Conservation (phyloP, 37 sponge, comb jelly and placozoan species). For the Dysidea cf. avara region DNA sequence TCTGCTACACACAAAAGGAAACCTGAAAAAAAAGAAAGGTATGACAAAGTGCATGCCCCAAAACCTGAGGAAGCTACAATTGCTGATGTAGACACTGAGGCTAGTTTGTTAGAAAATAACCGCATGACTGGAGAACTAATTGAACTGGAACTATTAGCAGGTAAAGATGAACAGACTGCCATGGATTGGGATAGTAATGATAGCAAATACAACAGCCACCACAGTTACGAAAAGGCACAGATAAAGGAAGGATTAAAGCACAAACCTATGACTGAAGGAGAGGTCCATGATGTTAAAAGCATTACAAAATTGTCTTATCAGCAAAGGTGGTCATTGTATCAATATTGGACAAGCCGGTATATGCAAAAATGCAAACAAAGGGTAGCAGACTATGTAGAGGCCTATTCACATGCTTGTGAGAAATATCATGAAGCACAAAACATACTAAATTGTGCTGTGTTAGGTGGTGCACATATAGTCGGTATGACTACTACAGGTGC, state of each 20-base stretch:
- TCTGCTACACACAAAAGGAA: too few species aligned
- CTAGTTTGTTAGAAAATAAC: constrained; percentile 47
- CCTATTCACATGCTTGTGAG: constrained; percentile 35
- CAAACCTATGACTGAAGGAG: constrained; percentile 46
- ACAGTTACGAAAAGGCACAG: neutral
- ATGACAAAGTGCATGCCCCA: too few species aligned
- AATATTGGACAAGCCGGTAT: constrained; percentile 47
- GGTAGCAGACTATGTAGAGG: neutral
- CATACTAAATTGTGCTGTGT: constrained; percentile 35
- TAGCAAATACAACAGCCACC: too few species aligned
- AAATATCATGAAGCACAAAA: constrained; percentile 22
- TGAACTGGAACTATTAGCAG: constrained; percentile 7
- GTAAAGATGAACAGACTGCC: neutral
- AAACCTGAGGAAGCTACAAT: too few species aligned
- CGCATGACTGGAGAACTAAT: constrained; percentile 69
- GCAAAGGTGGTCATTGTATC: constrained; percentile 61
- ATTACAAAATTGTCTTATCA: constrained; percentile 17
- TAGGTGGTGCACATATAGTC: constrained; percentile 67
- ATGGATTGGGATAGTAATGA: too few species aligned
- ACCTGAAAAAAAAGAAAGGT: too few species aligned
- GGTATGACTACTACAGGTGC: constrained; percentile 97
- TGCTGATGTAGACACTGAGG: constrained; percentile 68
- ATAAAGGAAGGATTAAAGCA: constrained; percentile 32
- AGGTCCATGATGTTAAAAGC: constrained; percentile 32
- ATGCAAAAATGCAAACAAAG: constrained; percentile 3